These are phyloP conservation scores for Erythrolamprus reginae DNA, from an alignment of 2,113 vertebrate genomes.

Conservation along the genomic window DNA sequence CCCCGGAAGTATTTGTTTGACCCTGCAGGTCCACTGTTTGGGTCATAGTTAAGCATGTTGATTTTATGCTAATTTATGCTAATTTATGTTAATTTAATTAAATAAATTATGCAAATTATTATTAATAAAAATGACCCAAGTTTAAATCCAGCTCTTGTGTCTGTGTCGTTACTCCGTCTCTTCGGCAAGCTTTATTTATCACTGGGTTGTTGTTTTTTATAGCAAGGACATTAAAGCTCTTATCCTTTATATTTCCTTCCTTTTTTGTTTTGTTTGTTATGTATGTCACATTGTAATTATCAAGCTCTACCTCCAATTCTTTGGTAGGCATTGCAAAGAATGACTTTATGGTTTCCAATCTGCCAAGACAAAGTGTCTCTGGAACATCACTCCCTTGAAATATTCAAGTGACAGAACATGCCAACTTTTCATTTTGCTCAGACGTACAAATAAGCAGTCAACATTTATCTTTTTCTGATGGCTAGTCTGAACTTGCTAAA, in stretches of 20 bases:
- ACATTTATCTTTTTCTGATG: fast-evolving
- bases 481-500: fast-evolving
- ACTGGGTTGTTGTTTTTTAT: constrained; percentile 22
- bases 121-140: no score
- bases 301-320: constrained; percentile 1
- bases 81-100: no score
- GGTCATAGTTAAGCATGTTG: no score
- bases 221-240: constrained; percentile 35
- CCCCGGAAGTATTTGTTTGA: no score
- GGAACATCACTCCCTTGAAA: constrained; percentile 1
- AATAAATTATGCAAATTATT: no score
- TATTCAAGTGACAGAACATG: background rate
- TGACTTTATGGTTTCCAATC: constrained; percentile 35
- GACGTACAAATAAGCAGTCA: background rate
- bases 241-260: constrained; percentile 53
- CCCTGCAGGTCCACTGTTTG: no score
- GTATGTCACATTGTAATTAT: constrained; percentile 45
- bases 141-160: no score
- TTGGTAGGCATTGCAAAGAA: constrained; percentile 27
- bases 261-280: constrained; percentile 49
- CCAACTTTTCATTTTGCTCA: constrained; percentile 2
- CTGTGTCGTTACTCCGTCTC: no score
- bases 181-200: constrained; percentile 53
- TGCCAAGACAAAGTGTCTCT: constrained; percentile 30
- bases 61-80: no score